A percentile compares a stretch with the other conserved stretches of the same genome.
Conservation (phyloP, 2,888 invertebrate species). For the Teinopalpus imperialis region DNA sequence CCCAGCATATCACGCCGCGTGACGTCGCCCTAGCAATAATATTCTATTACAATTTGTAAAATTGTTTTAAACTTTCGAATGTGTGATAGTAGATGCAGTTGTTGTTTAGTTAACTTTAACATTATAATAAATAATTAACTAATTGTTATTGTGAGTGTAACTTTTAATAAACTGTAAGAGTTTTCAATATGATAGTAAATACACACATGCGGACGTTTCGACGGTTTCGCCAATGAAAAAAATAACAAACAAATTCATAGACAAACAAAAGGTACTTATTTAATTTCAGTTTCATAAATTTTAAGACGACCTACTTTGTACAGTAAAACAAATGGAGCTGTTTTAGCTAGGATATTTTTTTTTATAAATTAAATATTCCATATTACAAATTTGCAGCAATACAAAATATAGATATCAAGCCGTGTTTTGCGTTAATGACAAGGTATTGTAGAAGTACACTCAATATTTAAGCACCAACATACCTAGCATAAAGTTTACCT, state of each 20-base stretch:
- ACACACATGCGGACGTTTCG: constrained; percentile 49
- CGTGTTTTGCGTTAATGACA: constrained; percentile 60
- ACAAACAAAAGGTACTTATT: constrained; percentile 43
- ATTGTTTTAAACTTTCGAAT: constrained; percentile 82
- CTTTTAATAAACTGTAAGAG: constrained; percentile 73
- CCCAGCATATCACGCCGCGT: constrained; percentile 58
- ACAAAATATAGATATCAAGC: constrained; percentile 56
- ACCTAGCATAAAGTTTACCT: constrained; percentile 56
- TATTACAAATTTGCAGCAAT: constrained; percentile 59
- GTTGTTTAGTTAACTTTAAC: constrained; percentile 81
- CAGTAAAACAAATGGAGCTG: constrained; percentile 74
- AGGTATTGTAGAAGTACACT: constrained; percentile 48
- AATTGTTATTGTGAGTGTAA: constrained; percentile 81
- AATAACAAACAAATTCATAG: constrained; percentile 37
- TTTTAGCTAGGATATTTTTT: constrained; percentile 80
- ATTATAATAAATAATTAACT: constrained; percentile 61
- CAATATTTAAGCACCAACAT: constrained; percentile 70
- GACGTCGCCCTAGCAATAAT: constrained; percentile 79
- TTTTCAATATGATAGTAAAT: constrained; percentile 60
- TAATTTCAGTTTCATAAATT: constrained; percentile 53
- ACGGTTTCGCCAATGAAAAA: constrained; percentile 61
- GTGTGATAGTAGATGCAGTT: constrained; percentile 83
- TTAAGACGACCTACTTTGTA: constrained; percentile 74
- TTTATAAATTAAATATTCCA: constrained; percentile 70
- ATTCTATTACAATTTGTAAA: constrained; percentile 78